Percentiles rank a stretch among this genome's conserved stretches.
Evolutionary conservation across 2,888 invertebrate genomes (phyloP).

Genomic region (Amorpha juglandis): DNA sequence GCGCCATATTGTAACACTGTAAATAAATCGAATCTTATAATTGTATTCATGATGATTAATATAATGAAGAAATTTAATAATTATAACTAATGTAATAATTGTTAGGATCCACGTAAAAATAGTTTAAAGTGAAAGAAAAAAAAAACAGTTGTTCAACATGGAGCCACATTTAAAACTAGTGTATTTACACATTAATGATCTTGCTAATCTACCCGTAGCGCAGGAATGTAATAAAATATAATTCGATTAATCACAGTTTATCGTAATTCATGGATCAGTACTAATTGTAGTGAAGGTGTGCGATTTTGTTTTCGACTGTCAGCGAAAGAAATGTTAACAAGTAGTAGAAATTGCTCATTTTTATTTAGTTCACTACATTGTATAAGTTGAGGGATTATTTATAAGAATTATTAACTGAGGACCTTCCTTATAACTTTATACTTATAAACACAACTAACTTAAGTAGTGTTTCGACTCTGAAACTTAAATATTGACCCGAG

Average conservation of each 20-base stretch:
- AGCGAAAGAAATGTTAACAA: not conserved
- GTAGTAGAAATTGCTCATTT: no score
- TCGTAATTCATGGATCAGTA: constrained; percentile 51
- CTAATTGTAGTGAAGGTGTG: constrained; percentile 35
- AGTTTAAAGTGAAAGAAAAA: not conserved
- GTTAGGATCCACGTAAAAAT: no score
- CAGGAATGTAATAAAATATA: constrained; percentile 81
- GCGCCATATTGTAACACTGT: not conserved
- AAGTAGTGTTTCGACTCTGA: no score
- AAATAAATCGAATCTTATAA: not conserved
- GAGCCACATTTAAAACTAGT: not conserved
- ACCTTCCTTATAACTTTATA: no score
- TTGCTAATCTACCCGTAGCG: constrained; percentile 68
- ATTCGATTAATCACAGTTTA: constrained; percentile 72
- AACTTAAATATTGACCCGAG: no score
- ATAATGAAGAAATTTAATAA: no score
- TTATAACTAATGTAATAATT: no score
- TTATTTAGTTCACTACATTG: no score
- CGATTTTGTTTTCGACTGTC: not conserved
- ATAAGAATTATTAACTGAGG: no score
- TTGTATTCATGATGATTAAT: not conserved
- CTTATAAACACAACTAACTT: no score
- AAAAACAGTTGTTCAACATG: not conserved
- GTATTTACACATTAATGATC: not conserved
- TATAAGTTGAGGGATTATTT: no score